A percentile compares a stretch with the other conserved stretches of the same genome.
These are phyloP conservation scores for Creontiades dilutus DNA, from an alignment of 2,888 invertebrate genomes.

Conservation along the genomic window DNA sequence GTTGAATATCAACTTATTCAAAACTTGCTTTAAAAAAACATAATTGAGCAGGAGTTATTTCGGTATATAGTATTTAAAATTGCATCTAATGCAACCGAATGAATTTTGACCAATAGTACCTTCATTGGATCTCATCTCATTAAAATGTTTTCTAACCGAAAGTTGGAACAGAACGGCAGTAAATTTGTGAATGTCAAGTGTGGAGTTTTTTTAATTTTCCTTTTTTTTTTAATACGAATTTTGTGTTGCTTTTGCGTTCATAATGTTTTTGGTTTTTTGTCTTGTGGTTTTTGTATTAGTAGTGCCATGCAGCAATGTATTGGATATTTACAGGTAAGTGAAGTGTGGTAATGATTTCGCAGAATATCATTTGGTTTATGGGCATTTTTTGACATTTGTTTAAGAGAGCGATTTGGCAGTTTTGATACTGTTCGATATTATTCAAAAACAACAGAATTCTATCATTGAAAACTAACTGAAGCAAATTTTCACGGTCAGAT, in stretches of 20 bases:
- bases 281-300: slow-evolving; percentile 20
- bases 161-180: too few species aligned
- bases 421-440: neutral
- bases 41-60: too few species aligned
- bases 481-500: slow-evolving; percentile 39
- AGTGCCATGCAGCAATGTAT: neutral
- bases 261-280: neutral
- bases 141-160: too few species aligned
- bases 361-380: neutral
- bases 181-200: slow-evolving; percentile 4
- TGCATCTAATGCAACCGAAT: too few species aligned
- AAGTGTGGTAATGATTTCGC: neutral
- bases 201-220: neutral
- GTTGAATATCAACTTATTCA: too few species aligned
- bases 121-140: too few species aligned
- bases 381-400: neutral
- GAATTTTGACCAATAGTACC: too few species aligned
- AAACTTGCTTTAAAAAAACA: too few species aligned
- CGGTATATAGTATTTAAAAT: too few species aligned
- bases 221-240: neutral
- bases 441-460: neutral
- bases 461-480: neutral
- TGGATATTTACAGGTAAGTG: slow-evolving; percentile 12
- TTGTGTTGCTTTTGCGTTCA: neutral
- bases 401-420: neutral